Evolutionary conservation across 2,797 vertebrate genomes (phyloP).

Genomic region (Hipposideros larvatus): DNA sequence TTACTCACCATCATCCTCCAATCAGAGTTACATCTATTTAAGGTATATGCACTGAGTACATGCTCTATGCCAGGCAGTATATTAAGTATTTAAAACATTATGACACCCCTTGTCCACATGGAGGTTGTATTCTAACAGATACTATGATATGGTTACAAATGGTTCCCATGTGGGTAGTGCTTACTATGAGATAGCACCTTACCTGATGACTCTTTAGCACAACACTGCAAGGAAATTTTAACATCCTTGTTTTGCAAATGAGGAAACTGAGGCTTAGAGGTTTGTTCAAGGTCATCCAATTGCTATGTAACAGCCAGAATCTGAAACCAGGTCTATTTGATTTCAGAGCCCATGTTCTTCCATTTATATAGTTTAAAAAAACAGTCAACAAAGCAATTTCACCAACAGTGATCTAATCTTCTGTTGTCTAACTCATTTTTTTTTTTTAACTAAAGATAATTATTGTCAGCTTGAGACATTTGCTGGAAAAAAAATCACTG

Average conservation of each 20-base stretch:
- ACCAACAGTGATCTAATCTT: neutral
- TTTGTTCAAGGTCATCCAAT: neutral
- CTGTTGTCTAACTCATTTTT: neutral
- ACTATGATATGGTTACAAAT: neutral
- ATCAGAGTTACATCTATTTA: neutral
- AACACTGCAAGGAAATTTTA: neutral
- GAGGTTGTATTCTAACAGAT: neutral
- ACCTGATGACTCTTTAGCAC: neutral
- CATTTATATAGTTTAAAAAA: neutral
- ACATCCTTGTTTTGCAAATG: neutral
- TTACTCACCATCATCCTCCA: neutral
- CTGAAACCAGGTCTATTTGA: neutral
- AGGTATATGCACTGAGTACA: neutral
- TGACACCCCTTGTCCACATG: neutral
- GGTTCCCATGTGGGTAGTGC: neutral
- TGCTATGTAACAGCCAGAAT: neutral
- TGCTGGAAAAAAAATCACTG: neutral
- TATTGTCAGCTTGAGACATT: slow-evolving; percentile 38
- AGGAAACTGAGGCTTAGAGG: neutral
- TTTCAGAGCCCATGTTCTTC: neutral
- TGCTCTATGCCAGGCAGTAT: neutral
- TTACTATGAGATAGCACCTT: neutral
- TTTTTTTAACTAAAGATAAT: slow-evolving; percentile 2
- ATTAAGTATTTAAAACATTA: neutral
- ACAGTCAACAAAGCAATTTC: neutral